Evolutionary conservation across 2,888 invertebrate species (phyloP), one percentile per base, ranked within the genome.

Genomic region (Steromphala cineraria): DNA sequence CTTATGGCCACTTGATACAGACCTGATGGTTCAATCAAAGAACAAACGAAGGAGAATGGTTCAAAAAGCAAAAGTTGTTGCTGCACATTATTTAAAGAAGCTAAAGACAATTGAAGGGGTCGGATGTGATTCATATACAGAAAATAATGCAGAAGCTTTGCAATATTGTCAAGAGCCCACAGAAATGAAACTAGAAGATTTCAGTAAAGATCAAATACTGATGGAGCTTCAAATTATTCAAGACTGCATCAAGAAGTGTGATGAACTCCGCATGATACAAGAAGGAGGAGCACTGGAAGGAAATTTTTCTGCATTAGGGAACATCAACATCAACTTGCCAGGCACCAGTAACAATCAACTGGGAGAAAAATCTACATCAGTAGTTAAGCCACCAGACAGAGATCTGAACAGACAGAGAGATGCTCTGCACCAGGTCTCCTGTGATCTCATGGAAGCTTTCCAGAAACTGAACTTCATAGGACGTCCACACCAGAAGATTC

Each of bases 51-150:
- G 53, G n/a, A 76, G 76, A 31, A 76, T 76, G 31, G 53, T 76
- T 31, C 76, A 76, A 17, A 76, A 76, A 55, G 76, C 76, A 4
- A 76, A 76, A 17, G 31, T 76, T 76, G 55, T 76, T 76, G 76
- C 76, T 28, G 24, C 76, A 8, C 76, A 53, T 55, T 55, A 55
- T 53, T 53, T 24, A 53, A 76, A 76, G 55, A 76, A 76, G 53
- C 24, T 31, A 55, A 28, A 24, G 24, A 67, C n/a, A 36, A 67
- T 24, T 7, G 55, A 55, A 4, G 40, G 55, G 19, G 53, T 13
- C 15, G 46, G 8, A 1, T 62, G 62, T 62, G 55, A 53, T 8
- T 53, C 28, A 1, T 28, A 31, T 7, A 53, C 55, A 19, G 19
- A 28, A n/a, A 28, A 24, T 8, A 21, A 21, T n/a, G n/a, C 40